Evolutionary conservation across 2,797 vertebrate species (phyloP), one percentile per base, ranked within the genome.

Genomic region (Nasua narica): DNA sequence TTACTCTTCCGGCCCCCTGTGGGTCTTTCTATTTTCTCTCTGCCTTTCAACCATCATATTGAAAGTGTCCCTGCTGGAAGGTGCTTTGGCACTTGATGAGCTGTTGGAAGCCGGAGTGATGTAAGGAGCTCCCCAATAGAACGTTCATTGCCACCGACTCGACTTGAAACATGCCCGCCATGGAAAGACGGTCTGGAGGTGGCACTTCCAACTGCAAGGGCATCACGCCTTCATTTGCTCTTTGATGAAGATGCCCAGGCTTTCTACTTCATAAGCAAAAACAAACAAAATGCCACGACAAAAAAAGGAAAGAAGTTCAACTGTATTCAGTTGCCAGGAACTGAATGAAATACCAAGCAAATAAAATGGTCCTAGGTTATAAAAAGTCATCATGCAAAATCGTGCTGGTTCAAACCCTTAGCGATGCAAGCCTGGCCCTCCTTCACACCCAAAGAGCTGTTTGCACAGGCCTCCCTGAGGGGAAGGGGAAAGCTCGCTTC

Each of bases 131-230:
- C 8, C 23, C 16, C 2, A 5, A 10, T 0, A 21, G 37, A 40
- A 3, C 0, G 1, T 0, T 3, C 21, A 18, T 0, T 2, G 16
- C 29, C 19, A 7, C 16, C 0, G 1, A 70, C 25, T 4, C 3
- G 32, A 52, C 7, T 18, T 40, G 54, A 16, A 21, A 21, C 15
- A 5, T 4, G 0, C 21, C 56, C 9, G 6, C 0, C 0, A 25
- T 4, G 32, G 25, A 52, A 16, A 65, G 35, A 67, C 0, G 7
- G 16, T 69, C n/a, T 48, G 32, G 40, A 35, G 13, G 18, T 23
- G 9, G 56, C 19, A 19, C 5, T 13, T 67, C 32, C 29, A 56
- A 27, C 25, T n/a, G 13, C 40, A 65, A 72, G 65, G 62, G 29
- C 9, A 10, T 14, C 32, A 12, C 9, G 82, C 12, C 43, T 86